Evolutionary conservation across 2,888 invertebrate genomes (phyloP).

Genomic region (Agonopterix alstromeriana): DNA sequence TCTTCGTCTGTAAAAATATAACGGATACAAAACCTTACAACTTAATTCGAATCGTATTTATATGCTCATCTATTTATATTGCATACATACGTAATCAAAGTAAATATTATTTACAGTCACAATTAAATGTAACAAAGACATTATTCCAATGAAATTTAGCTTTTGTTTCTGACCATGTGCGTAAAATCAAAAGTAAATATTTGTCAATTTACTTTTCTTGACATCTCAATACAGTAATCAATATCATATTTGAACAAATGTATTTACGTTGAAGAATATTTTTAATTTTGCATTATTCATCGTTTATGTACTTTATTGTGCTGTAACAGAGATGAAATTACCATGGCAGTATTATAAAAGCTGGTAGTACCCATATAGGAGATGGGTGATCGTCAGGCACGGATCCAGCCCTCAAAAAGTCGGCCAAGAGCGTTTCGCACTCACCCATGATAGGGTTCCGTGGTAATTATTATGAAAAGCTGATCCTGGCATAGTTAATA

Average conservation of each 20-base stretch:
- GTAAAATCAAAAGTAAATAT: slow-evolving; percentile 15
- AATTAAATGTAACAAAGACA: slow-evolving; percentile 6
- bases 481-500: no score
- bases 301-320: no score
- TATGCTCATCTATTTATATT: neutral
- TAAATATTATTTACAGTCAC: slow-evolving; percentile 1
- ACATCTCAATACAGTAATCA: slow-evolving; percentile 14
- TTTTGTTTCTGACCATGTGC: slow-evolving; percentile 8
- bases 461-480: no score
- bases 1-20: neutral
- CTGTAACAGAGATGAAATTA: no score
- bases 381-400: no score
- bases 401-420: no score
- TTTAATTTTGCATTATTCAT: no score
- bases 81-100: neutral
- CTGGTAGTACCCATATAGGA: no score
- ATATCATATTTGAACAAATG: slow-evolving; percentile 15
- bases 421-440: no score
- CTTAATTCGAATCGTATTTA: neutral
- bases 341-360: no score
- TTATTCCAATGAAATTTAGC: slow-evolving; percentile 9
- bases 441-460: no score
- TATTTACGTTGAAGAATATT: neutral
- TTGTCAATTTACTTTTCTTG: neutral
- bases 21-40: neutral